A percentile compares a stretch with the other conserved stretches of the same genome.
Conservation (phyloP, 2,888 invertebrate species). For the Drosophila suboccidentalis region DNA sequence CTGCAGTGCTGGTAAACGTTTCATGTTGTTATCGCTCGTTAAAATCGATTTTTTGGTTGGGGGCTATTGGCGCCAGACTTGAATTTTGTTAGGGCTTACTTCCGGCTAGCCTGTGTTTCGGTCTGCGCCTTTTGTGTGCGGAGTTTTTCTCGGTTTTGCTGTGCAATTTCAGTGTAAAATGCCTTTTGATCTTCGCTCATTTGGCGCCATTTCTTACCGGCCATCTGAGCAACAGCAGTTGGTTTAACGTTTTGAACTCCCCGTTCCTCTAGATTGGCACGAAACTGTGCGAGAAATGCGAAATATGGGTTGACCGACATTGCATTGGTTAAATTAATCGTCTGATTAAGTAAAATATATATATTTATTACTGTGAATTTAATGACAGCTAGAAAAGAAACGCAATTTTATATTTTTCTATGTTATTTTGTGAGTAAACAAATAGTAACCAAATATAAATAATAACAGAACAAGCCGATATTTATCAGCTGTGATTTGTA, state of each 20-base stretch:
- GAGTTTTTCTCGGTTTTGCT: conserved; percentile 13
- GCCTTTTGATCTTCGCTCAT: conserved; percentile 49
- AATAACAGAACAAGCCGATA: no score
- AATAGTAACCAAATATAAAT: no score
- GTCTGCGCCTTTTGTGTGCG: no score
- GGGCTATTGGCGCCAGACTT: conserved; percentile 1
- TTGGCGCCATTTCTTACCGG: conserved; percentile 50
- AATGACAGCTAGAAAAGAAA: background rate
- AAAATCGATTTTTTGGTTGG: conserved; percentile 21
- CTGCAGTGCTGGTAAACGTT: conserved; percentile 30
- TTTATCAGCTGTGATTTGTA: no score
- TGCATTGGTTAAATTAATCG: background rate
- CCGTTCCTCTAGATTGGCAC: conserved; percentile 38
- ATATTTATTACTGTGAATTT: background rate
- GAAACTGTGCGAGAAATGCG: conserved; percentile 48
- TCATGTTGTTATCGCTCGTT: background rate
- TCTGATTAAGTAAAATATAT: background rate
- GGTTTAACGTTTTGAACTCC: conserved; percentile 35
- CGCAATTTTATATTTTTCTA: no score
- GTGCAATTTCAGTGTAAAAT: conserved; percentile 28
- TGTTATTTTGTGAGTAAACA: no score
- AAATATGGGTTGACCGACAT: conserved; percentile 47
- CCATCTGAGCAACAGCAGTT: conserved; percentile 27
- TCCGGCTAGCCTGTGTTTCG: background rate
- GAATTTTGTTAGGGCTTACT: background rate